These are phyloP conservation scores for Euproctis similis DNA, from an alignment of 2,888 invertebrate genomes.

Conservation along the genomic window DNA sequence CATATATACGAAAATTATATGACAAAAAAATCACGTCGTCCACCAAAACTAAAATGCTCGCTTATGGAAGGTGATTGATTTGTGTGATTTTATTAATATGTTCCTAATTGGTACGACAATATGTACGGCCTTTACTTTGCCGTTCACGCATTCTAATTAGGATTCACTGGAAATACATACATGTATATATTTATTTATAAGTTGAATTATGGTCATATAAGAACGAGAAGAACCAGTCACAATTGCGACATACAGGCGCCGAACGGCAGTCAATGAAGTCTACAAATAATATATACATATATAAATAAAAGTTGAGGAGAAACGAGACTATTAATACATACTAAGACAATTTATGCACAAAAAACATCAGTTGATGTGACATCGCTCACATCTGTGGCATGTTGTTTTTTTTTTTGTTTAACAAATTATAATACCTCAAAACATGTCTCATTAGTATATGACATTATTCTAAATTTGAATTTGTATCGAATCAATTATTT, in stretches of 20 bases:
- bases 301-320: constrained; percentile 60
- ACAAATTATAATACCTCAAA: no score
- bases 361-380: no score
- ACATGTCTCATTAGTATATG: no score
- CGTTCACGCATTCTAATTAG: constrained; percentile 67
- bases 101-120: constrained; percentile 67
- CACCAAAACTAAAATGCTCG: constrained; percentile 39
- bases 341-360: background rate
- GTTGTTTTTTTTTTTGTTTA: no score
- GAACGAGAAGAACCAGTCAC: constrained; percentile 72
- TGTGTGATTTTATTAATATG: constrained; percentile 60
- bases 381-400: no score
- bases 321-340: constrained; percentile 45
- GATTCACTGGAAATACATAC: constrained; percentile 59
- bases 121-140: constrained; percentile 56
- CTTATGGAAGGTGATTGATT: constrained; percentile 61
- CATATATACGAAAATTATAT: constrained; percentile 46
- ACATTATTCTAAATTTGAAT: no score
- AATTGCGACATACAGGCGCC: constrained; percentile 68
- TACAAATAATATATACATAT: no score
- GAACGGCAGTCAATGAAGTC: constrained; percentile 60
- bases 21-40: constrained; percentile 41
- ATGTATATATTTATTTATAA: no score
- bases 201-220: constrained; percentile 59
- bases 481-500: no score